Conservation (phyloP, 1,140 invertebrate species). For the Oedothorax gibbosus region DNA sequence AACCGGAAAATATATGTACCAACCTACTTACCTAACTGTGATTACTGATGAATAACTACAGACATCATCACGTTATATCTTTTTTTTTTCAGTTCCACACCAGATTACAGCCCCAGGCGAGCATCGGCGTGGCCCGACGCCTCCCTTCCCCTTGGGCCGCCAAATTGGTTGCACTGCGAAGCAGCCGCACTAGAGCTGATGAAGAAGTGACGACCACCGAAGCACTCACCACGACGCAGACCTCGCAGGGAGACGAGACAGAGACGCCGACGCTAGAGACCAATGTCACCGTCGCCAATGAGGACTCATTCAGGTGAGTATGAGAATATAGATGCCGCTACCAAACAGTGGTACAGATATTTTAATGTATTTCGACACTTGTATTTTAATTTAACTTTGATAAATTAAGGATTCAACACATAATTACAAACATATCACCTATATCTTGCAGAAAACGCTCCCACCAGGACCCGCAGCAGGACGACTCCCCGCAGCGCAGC, state of each 20-base stretch:
- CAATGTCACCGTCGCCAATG: conserved; percentile 14
- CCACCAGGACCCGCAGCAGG: not conserved
- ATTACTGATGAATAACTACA: too few relatives aligned
- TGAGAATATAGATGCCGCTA: too few relatives aligned
- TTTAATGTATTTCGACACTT: too few relatives aligned
- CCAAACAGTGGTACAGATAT: too few relatives aligned
- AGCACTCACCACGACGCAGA: not conserved
- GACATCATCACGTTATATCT: too few relatives aligned
- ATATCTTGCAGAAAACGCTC: not conserved
- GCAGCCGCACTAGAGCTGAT: not conserved
- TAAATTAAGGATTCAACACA: not conserved
- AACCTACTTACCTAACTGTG: too few relatives aligned
- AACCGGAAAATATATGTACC: too few relatives aligned
- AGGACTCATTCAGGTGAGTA: not conserved
- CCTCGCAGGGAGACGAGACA: not conserved
- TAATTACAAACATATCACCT: not conserved
- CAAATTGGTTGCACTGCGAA: conserved; percentile 14
- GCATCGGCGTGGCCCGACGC: conserved; percentile 34
- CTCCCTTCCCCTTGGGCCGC: conserved; percentile 26
- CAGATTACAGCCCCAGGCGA: conserved; percentile 23
- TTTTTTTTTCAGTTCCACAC: not conserved
- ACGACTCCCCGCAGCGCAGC: not conserved
- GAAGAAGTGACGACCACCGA: not conserved
- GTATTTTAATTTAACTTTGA: too few relatives aligned
- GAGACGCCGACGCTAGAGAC: not conserved